These are phyloP conservation scores for Diarsia mendica DNA, from an alignment of 2,888 invertebrate genomes.

Conservation along the genomic window DNA sequence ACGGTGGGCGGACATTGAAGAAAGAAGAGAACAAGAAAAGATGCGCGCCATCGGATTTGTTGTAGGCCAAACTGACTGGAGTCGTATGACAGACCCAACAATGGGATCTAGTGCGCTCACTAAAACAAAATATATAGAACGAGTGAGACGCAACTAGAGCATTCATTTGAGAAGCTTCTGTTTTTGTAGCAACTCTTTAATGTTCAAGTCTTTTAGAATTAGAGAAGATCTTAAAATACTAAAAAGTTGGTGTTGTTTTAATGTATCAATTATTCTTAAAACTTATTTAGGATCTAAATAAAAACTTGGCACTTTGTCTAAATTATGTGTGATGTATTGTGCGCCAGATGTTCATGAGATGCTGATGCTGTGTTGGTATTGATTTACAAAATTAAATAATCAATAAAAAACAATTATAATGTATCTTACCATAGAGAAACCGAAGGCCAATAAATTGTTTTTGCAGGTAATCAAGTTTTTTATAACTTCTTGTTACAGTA, in stretches of 20 bases:
- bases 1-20: slow-evolving; percentile 99
- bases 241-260: slow-evolving; percentile 10
- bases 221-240: slow-evolving; percentile 14
- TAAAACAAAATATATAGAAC: slow-evolving; percentile 97
- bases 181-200: slow-evolving; percentile 9
- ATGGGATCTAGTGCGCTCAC: slow-evolving; percentile 97
- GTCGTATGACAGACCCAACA: slow-evolving; percentile 97
- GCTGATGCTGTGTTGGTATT: not conserved
- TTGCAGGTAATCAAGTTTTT: not conserved
- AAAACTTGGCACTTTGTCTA: not conserved
- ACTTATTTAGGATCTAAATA: not conserved
- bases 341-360: not conserved
- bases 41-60: slow-evolving; percentile 99
- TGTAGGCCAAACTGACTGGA: slow-evolving; percentile 99
- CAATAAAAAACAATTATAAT: not conserved
- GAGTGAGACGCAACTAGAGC: slow-evolving; percentile 80
- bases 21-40: slow-evolving; percentile 96
- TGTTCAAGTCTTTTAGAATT: slow-evolving; percentile 21
- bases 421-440: slow-evolving; percentile 15
- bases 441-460: slow-evolving; percentile 8
- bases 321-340: not conserved
- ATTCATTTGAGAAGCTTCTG: slow-evolving; percentile 2
- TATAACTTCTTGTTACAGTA: not conserved
- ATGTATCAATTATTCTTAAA: slow-evolving; percentile 13
- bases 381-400: not conserved